Conservation (phyloP, 2,888 invertebrate species). For the Hymenopus coronatus region DNA sequence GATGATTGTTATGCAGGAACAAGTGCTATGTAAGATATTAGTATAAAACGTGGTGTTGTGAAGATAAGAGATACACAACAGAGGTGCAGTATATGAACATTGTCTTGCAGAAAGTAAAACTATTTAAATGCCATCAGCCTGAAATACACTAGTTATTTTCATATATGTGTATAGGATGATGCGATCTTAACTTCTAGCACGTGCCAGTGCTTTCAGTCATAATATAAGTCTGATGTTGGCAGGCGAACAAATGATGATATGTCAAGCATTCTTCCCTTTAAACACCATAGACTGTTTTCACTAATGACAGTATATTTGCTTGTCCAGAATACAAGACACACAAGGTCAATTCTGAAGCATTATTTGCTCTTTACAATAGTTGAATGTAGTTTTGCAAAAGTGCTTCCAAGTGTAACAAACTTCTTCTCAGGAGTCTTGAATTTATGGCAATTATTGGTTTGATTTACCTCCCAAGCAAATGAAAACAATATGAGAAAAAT, state of each 20-base stretch:
- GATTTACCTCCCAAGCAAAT: too few species aligned
- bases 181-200: neutral
- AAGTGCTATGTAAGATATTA: too few species aligned
- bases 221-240: constrained; percentile 8
- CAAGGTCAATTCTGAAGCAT: neutral
- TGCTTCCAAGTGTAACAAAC: neutral
- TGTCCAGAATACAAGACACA: neutral
- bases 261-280: constrained; percentile 5
- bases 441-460: neutral
- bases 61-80: neutral
- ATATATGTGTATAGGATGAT: neutral
- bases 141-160: neutral
- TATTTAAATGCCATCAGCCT: neutral
- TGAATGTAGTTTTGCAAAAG: neutral
- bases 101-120: neutral
- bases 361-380: neutral
- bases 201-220: neutral
- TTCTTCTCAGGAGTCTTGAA: neutral
- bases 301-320: neutral
- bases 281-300: constrained; percentile 15
- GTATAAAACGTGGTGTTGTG: too few species aligned
- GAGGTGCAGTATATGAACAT: neutral
- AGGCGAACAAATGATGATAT: neutral
- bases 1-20: too few species aligned
- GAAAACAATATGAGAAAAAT: too few species aligned